Conservation (phyloP, 2,113 vertebrate genomes). For the Ahaetulla prasina region DNA sequence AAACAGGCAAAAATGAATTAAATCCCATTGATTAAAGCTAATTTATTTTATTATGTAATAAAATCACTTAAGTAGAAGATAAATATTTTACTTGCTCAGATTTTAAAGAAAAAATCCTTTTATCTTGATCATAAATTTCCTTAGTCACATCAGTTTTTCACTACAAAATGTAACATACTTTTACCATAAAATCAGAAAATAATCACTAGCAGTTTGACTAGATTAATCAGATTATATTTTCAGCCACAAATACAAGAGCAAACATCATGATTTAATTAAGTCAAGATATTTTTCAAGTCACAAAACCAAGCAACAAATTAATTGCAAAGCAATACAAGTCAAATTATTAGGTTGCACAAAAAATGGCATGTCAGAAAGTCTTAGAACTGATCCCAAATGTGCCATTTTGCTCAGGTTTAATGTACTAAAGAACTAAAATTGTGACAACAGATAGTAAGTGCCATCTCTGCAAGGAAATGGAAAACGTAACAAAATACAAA, state of each 20-base stretch:
- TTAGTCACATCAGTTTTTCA: conserved; percentile 42
- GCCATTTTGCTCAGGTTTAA: neutral
- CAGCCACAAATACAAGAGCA: conserved; percentile 57
- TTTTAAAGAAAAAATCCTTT: conserved; percentile 48
- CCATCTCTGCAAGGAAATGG: too few relatives aligned
- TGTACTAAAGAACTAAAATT: neutral
- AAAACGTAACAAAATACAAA: too few relatives aligned
- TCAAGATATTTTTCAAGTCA: conserved; percentile 48
- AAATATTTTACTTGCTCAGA: neutral
- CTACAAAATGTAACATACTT: conserved; percentile 62
- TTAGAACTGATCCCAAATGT: neutral
- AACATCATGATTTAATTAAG: conserved; percentile 52
- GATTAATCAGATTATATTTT: conserved; percentile 37
- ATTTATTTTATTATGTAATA: neutral
- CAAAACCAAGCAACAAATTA: conserved; percentile 53
- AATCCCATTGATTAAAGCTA: neutral
- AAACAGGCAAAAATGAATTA: neutral
- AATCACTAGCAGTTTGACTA: conserved; percentile 60
- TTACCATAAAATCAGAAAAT: conserved; percentile 52
- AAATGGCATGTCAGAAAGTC: neutral
- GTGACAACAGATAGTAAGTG: too few relatives aligned
- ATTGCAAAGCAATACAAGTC: conserved; percentile 54
- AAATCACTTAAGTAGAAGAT: conserved; percentile 2
- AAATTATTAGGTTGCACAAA: neutral
- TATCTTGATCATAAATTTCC: conserved; percentile 41